phyloP scores from a whole-genome alignment of 2,888 invertebrate species.

The Asteroscopus sphinx region DNA sequence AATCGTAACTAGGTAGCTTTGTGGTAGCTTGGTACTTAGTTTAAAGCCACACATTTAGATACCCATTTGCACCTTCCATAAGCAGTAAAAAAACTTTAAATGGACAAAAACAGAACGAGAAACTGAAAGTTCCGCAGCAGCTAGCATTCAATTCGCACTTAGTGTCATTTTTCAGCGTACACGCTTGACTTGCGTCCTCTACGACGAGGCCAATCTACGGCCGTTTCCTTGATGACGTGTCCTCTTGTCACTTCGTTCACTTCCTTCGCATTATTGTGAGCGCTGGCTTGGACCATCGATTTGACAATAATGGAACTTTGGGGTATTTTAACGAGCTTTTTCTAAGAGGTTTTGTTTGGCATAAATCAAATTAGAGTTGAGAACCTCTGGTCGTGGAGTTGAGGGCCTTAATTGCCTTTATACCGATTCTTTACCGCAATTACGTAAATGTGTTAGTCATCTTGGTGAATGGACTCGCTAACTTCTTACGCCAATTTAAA shows the following conservation, averaged over 20 bases:
- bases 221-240: conserved; percentile 73
- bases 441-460: conserved; percentile 39
- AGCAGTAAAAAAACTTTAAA: no score
- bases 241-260: conserved; percentile 58
- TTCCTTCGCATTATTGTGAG: conserved; percentile 59
- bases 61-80: no score
- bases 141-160: conserved; percentile 30
- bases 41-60: no score
- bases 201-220: conserved; percentile 66
- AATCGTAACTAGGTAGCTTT: no score
- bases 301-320: conserved; percentile 9
- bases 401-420: conserved; percentile 13
- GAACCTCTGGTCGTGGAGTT: conserved; percentile 3
- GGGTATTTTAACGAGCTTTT: neutral
- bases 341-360: neutral
- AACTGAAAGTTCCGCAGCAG: conserved; percentile 34
- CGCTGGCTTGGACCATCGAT: conserved; percentile 32
- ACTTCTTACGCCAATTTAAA: conserved; percentile 18
- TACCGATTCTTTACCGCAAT: conserved; percentile 27
- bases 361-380: neutral
- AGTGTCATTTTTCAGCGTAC: conserved; percentile 61
- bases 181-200: conserved; percentile 75
- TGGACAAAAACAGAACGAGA: conserved; percentile 20
- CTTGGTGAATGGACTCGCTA: conserved; percentile 24
- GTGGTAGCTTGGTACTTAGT: no score